phyloP scores from a whole-genome alignment of 2,113 vertebrate species.

The Alethe castanea region DNA sequence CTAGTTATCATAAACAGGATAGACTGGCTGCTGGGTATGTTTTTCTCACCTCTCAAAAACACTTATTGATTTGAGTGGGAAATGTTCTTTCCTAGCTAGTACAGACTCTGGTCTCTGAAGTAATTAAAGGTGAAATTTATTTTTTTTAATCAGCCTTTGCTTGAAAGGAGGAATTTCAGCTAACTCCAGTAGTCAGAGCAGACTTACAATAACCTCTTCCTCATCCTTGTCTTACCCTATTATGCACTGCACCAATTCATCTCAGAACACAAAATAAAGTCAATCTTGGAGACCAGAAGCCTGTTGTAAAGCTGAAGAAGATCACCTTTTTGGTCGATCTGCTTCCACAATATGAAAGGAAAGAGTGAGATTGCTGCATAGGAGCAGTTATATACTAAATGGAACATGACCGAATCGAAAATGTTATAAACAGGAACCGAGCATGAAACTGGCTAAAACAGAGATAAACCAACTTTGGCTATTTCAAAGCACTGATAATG shows the following conservation, averaged over 20 bases:
- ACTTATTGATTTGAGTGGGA: constrained; percentile 14
- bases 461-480: neutral
- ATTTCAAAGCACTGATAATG: too few relatives aligned
- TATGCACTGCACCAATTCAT: rapidly evolving
- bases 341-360: neutral
- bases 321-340: neutral
- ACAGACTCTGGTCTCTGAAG: neutral
- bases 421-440: neutral
- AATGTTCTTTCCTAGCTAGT: neutral
- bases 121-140: neutral
- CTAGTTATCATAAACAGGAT: neutral
- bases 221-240: neutral
- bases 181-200: neutral
- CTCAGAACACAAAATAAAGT: neutral
- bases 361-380: neutral
- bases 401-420: rapidly evolving
- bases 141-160: neutral
- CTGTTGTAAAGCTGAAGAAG: neutral
- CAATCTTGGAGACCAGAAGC: neutral
- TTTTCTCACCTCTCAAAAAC: neutral
- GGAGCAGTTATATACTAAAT: neutral
- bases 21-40: neutral
- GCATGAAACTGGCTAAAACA: neutral
- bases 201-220: neutral
- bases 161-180: neutral